Conservation (phyloP, 2,113 vertebrate species). For the Propithecus coquereli region DNA sequence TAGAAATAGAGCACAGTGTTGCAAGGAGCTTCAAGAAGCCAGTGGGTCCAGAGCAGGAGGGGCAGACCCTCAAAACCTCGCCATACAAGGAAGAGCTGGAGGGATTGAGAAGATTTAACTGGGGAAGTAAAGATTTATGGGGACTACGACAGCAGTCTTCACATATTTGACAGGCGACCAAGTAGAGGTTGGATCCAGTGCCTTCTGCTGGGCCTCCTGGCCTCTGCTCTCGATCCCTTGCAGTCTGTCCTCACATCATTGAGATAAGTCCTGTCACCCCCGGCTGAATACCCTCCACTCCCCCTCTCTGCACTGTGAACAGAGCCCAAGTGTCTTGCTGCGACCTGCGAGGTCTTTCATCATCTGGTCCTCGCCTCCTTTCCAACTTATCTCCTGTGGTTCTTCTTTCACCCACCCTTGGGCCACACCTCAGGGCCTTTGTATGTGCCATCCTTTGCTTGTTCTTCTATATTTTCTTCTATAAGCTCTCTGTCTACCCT, state of each 20-base stretch:
- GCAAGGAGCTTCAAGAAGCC: not conserved
- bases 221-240: not conserved
- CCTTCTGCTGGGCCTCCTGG: not conserved
- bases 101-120: not conserved
- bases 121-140: not conserved
- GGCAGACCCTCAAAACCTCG: not conserved
- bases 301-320: not conserved
- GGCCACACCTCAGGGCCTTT: not conserved
- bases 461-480: not conserved
- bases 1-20: not conserved
- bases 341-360: not conserved
- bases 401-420: not conserved
- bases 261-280: not conserved
- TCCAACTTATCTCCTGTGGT: not conserved
- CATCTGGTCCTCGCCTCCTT: not conserved
- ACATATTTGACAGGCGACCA: not conserved
- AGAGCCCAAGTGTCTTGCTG: not conserved
- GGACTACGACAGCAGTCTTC: not conserved
- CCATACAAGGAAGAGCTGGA: not conserved
- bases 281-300: not conserved
- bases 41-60: not conserved
- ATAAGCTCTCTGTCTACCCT: not conserved
- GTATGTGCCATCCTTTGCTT: not conserved
- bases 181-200: not conserved
- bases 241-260: not conserved